Percentiles rank a stretch among this genome's conserved stretches.
Evolutionary conservation across 2,113 vertebrate genomes (phyloP).

Genomic region (Prunella fulvescens): DNA sequence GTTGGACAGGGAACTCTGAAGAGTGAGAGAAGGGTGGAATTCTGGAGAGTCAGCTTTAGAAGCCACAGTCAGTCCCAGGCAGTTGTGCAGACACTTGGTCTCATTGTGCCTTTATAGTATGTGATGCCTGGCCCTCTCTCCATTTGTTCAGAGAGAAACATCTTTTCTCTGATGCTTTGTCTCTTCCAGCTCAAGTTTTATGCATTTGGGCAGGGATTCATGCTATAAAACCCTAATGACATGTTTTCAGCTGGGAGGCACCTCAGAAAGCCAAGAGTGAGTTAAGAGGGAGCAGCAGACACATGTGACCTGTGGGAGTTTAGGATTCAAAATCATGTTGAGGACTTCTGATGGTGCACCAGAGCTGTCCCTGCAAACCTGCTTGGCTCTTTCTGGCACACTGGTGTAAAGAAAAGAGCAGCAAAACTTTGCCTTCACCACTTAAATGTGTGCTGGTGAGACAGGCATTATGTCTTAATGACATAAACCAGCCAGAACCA

Average conservation of each 20-base stretch:
- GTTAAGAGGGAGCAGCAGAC: neutral
- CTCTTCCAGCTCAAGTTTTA: neutral
- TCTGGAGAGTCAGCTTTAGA: neutral
- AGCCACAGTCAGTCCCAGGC: fast-evolving
- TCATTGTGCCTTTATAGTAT: fast-evolving
- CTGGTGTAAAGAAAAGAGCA: neutral
- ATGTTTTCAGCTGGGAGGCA: neutral
- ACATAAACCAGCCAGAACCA: neutral
- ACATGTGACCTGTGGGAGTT: fast-evolving
- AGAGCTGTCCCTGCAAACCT: neutral
- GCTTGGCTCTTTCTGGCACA: neutral
- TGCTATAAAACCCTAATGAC: neutral
- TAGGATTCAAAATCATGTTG: neutral
- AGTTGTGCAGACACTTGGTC: fast-evolving
- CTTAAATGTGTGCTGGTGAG: neutral
- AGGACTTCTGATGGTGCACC: neutral
- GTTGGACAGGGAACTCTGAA: neutral
- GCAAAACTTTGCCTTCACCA: neutral
- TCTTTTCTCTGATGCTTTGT: neutral
- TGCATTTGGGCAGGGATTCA: neutral
- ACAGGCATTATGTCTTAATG: neutral
- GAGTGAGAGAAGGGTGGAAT: neutral
- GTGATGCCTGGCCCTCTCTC: neutral
- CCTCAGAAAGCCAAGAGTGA: fast-evolving
- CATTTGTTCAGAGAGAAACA: neutral